phyloP scores from a whole-genome alignment of 2,888 invertebrate genomes.

The Plebejus argus region DNA sequence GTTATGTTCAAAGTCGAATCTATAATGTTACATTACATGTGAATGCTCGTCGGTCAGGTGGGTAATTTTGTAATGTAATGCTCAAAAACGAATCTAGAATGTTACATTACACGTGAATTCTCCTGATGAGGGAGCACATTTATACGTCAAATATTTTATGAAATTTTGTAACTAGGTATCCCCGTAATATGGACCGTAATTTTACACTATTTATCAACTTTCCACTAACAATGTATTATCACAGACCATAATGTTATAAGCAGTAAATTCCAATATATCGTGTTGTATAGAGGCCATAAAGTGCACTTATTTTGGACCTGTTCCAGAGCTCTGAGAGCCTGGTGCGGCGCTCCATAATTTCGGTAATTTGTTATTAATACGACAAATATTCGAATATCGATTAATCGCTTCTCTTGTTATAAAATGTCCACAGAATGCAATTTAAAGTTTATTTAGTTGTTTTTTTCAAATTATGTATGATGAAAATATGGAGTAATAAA shows the following conservation, averaged over 20 bases:
- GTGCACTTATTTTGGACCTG: constrained; percentile 15
- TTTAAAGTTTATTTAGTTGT: neutral
- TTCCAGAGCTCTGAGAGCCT: neutral
- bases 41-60: too few relatives aligned
- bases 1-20: too few relatives aligned
- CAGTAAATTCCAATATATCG: neutral
- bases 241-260: neutral
- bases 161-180: too few relatives aligned
- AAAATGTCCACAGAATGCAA: neutral
- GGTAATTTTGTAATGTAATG: too few relatives aligned
- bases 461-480: neutral
- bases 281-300: constrained; percentile 1
- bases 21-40: too few relatives aligned
- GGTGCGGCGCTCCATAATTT: neutral
- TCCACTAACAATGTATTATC: neutral
- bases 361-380: constrained; percentile 1
- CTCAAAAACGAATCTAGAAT: too few relatives aligned
- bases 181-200: neutral
- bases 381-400: neutral
- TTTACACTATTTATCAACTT: neutral
- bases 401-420: neutral
- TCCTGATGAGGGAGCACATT: too few relatives aligned
- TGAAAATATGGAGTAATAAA: neutral
- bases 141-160: too few relatives aligned
- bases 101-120: too few relatives aligned